A percentile compares a stretch with the other conserved stretches of the same genome.
Conservation (phyloP, 2,113 vertebrate species). For the Rissa tridactyla region DNA sequence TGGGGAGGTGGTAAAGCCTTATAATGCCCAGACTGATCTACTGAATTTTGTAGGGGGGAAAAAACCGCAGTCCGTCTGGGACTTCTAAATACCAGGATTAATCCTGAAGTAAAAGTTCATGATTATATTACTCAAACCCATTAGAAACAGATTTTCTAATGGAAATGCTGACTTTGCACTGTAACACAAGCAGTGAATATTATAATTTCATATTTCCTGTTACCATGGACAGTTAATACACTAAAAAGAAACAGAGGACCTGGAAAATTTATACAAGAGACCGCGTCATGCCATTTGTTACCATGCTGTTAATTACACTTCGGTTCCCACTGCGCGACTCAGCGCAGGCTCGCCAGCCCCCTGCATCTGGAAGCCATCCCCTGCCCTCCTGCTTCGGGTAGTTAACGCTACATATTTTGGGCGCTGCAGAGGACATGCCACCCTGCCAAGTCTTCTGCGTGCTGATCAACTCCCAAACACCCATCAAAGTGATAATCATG, state of each 20-base stretch:
- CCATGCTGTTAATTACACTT: slow-evolving; percentile 49
- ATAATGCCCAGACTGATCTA: slow-evolving; percentile 21
- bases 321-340: neutral
- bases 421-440: neutral
- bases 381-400: neutral
- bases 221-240: slow-evolving; percentile 38
- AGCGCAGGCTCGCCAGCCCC: neutral
- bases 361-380: slow-evolving; percentile 32
- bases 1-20: neutral
- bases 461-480: neutral
- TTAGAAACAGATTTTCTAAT: slow-evolving; percentile 56
- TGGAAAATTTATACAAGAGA: slow-evolving; percentile 64
- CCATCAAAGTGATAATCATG: neutral
- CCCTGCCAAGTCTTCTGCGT: neutral
- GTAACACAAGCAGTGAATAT: neutral
- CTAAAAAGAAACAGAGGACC: slow-evolving; percentile 58
- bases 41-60: neutral
- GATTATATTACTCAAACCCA: slow-evolving; percentile 34
- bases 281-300: slow-evolving; percentile 1
- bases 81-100: slow-evolving; percentile 47
- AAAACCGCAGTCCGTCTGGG: neutral
- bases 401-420: neutral
- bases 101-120: slow-evolving; percentile 45
- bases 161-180: slow-evolving; percentile 66
- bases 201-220: slow-evolving; percentile 69